Base-by-base conservation (phyloP, 1,140 invertebrate species). In the Habropoda laboriosa region DNA sequence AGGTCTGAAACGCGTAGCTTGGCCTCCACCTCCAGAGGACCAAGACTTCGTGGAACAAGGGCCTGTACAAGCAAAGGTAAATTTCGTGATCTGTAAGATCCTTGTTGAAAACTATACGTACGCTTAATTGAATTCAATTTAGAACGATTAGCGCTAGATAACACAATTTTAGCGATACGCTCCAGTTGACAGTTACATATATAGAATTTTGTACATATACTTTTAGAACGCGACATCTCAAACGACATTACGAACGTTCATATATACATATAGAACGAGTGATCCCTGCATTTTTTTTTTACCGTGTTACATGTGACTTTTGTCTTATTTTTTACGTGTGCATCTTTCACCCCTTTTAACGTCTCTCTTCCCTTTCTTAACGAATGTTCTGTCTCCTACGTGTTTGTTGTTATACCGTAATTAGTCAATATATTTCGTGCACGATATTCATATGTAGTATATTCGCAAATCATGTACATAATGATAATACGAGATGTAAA, bases 1-100 rank as follows among this genome's bases (percentile, higher is more conserved):
- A 97, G 96, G 95, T 91, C 94, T 95, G 82, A 97, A 96, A 93
- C 95, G 96, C 93, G 96, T 97, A 86, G 96, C 96, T 90, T 97
- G 96, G 96, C 96, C 96, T 74, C 96, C 96, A 88, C 95, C 95
- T 88, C 95, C 95, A 61, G 96, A 96, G 92, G 94, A 94, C 79
- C 90, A 93, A 73, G 92, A 93, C 67, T 93, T 90, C 79, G 87
- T 92, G 47, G 93, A 96, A 92, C 93, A 94, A 81, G 89, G 89
- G 81, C 92, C 94, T 78, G 91, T 94, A 47, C 92, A 92, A 87
- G 88, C 92, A 70, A 94, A 94, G 93, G 94, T 95, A 92, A 92
- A 55, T 63, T 6, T 73, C 40, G 21, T 3, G 0, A 24, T 47
- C 38, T 40, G 10, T 0, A 45, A 5, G 12, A 58, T 8, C n/a